Evolutionary conservation across 2,797 vertebrate species (phyloP).

Genomic region (Phoeniculus purpureus): DNA sequence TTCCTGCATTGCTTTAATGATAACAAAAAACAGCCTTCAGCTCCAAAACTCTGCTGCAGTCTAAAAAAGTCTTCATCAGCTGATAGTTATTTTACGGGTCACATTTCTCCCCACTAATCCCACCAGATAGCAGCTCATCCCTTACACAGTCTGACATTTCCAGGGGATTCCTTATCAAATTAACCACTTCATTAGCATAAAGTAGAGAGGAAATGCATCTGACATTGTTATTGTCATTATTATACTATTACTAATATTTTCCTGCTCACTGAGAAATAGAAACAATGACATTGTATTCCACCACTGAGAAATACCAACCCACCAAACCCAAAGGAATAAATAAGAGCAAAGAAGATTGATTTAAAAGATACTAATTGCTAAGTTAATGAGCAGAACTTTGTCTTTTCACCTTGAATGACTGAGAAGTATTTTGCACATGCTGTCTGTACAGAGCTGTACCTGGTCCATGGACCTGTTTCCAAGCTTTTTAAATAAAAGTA

Average conservation of each 20-base stretch:
- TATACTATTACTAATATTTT: neutral
- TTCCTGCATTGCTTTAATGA: neutral
- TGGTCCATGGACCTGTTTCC: neutral
- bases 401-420: neutral
- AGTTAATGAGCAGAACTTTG: neutral
- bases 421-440: neutral
- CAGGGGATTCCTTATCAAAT: neutral
- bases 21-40: constrained; percentile 16
- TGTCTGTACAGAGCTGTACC: neutral
- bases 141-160: neutral
- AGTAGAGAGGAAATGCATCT: constrained; percentile 43
- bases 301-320: constrained; percentile 27
- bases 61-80: neutral
- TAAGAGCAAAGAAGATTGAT: neutral
- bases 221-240: neutral
- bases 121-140: neutral
- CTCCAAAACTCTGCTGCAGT: constrained; percentile 6
- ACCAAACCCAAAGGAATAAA: constrained; percentile 26
- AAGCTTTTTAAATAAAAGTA: neutral
- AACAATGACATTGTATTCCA: constrained; percentile 19
- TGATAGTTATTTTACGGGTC: neutral
- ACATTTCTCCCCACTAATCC: neutral
- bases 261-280: constrained; percentile 41
- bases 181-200: constrained; percentile 13
- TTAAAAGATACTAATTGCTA: neutral